Percentiles rank a stretch among this genome's conserved stretches.
Evolutionary conservation across 2,888 invertebrate genomes (phyloP).

Genomic region (Andrena minutula): DNA sequence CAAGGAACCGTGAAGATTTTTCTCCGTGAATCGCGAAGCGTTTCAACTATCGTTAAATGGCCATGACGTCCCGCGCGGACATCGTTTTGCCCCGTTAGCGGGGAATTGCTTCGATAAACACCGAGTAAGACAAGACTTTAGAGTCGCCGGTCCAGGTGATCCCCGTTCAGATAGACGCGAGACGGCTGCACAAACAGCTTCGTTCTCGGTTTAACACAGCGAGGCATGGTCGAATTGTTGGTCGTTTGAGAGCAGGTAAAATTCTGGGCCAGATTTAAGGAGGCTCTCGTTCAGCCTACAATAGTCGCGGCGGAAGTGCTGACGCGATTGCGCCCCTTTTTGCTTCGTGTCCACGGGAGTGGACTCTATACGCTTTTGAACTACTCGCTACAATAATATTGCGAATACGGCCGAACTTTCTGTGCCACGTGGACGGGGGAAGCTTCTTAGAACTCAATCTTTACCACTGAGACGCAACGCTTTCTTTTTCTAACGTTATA

Average conservation of each 20-base stretch:
- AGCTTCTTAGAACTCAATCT: constrained; percentile 1
- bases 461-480: neutral
- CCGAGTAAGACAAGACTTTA: constrained; percentile 42
- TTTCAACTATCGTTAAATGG: constrained; percentile 28
- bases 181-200: constrained; percentile 69
- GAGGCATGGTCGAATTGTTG: constrained; percentile 44
- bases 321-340: constrained; percentile 27
- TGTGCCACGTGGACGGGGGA: constrained; percentile 17
- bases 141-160: constrained; percentile 52
- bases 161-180: constrained; percentile 36
- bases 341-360: constrained; percentile 31
- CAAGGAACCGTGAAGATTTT: constrained; percentile 35
- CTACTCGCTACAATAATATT: constrained; percentile 69
- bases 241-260: constrained; percentile 37
- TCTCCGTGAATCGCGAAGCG: constrained; percentile 25
- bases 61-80: constrained; percentile 18
- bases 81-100: constrained; percentile 53
- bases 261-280: constrained; percentile 40
- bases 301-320: constrained; percentile 21
- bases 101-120: constrained; percentile 72
- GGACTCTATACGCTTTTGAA: constrained; percentile 36
- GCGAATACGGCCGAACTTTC: constrained; percentile 40
- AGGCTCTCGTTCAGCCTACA: constrained; percentile 16
- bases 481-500: neutral
- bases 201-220: constrained; percentile 40